These are phyloP conservation scores for Drosophila baimaii DNA, from an alignment of 1,140 invertebrate species.

Conservation along the genomic window DNA sequence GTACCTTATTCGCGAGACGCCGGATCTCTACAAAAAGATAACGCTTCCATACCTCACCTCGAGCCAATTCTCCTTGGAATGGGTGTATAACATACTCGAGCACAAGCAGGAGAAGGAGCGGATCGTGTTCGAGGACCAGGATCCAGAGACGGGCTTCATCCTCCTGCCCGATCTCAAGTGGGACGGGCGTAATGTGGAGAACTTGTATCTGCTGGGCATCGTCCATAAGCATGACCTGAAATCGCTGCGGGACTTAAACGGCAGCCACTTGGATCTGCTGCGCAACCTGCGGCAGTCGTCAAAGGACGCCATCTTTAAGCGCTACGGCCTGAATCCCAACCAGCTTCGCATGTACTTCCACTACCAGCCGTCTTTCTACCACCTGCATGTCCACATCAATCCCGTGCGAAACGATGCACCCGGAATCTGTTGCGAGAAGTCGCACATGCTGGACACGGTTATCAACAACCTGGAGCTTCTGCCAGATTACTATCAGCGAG, in stretches of 20 bases:
- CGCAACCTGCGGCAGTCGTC: slow-evolving; percentile 91
- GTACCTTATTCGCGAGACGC: slow-evolving; percentile 93
- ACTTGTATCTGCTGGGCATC: slow-evolving; percentile 94
- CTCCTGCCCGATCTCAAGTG: slow-evolving; percentile 97
- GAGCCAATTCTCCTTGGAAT: slow-evolving; percentile 92
- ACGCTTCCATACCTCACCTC: slow-evolving; percentile 91
- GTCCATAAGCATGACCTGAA: slow-evolving; percentile 89
- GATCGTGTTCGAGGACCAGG: slow-evolving; percentile 93
- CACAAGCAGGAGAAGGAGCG: slow-evolving; percentile 95
- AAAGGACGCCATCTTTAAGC: slow-evolving; percentile 89
- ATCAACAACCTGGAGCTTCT: slow-evolving; percentile 95
- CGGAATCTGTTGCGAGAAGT: slow-evolving; percentile 91
- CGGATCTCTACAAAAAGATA: slow-evolving; percentile 91
- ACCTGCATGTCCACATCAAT: slow-evolving; percentile 98
- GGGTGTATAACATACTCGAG: slow-evolving; percentile 98
- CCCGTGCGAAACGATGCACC: slow-evolving; percentile 92
- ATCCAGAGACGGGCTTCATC: slow-evolving; percentile 93
- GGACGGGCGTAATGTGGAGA: slow-evolving; percentile 91
- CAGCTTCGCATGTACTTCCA: slow-evolving; percentile 95
- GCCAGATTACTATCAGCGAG: slow-evolving; percentile 93
- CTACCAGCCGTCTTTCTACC: slow-evolving; percentile 98
- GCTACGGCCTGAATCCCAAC: slow-evolving; percentile 89
- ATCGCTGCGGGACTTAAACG: slow-evolving; percentile 93
- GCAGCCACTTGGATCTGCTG: slow-evolving; percentile 91
- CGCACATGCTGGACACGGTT: slow-evolving; percentile 94